These are phyloP conservation scores for Panagrolaimus sp. DNA, from an alignment of 1,140 invertebrate genomes.

Conservation along the genomic window DNA sequence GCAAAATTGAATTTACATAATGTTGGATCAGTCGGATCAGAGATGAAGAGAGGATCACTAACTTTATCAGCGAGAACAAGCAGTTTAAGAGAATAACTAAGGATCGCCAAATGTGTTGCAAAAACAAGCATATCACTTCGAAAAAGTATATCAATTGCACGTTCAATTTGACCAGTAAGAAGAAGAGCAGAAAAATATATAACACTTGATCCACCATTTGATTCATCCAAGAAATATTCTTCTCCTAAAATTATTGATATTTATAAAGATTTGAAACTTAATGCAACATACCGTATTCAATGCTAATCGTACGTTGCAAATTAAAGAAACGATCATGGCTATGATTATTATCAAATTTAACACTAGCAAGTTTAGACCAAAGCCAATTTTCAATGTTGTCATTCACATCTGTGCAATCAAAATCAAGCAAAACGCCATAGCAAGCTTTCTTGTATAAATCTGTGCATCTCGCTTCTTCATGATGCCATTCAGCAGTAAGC, in stretches of 20 bases:
- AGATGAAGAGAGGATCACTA: constrained; percentile 37
- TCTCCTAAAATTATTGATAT: constrained; percentile 37
- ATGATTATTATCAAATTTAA: constrained; percentile 38
- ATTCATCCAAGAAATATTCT: constrained; percentile 50
- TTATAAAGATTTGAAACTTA: background rate
- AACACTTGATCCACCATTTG: constrained; percentile 26
- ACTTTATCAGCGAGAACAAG: constrained; percentile 35
- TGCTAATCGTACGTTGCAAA: constrained; percentile 46
- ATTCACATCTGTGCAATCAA: constrained; percentile 45
- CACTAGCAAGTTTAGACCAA: constrained; percentile 47
- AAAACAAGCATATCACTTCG: constrained; percentile 28
- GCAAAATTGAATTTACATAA: constrained; percentile 52
- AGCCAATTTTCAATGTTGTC: constrained; percentile 55
- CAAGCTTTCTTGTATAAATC: constrained; percentile 47
- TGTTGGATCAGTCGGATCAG: constrained; percentile 38
- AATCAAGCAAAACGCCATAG: constrained; percentile 47
- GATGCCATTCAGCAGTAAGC: constrained; percentile 51
- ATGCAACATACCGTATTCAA: constrained; percentile 43
- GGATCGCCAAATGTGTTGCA: constrained; percentile 51
- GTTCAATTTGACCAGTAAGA: constrained; percentile 55
- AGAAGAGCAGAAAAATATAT: constrained; percentile 53
- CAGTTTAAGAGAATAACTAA: constrained; percentile 38
- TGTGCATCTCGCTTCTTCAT: constrained; percentile 27
- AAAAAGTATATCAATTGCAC: constrained; percentile 44
- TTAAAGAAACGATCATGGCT: constrained; percentile 35